Conservation (phyloP, 2,888 invertebrate species). For the Brassicogethes aeneus region DNA sequence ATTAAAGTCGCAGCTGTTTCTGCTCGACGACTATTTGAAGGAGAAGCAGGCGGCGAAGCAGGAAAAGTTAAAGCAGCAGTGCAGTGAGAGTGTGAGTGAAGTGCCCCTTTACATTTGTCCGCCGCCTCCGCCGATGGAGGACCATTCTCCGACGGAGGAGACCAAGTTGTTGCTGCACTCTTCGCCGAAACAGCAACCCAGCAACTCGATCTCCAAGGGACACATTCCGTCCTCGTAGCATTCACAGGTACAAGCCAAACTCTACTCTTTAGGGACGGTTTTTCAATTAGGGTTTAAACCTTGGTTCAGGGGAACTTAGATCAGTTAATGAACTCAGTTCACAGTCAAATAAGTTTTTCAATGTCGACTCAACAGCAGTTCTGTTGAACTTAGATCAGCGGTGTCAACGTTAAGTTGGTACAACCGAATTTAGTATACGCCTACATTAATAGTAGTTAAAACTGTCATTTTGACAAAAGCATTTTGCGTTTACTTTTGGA, state of each 20-base stretch:
- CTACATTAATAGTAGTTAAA: too few relatives aligned
- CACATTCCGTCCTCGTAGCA: slow-evolving; percentile 40
- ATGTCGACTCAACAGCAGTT: too few relatives aligned
- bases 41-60: slow-evolving; percentile 28
- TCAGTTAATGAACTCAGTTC: too few relatives aligned
- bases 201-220: slow-evolving; percentile 34
- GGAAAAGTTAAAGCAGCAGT: slow-evolving; percentile 24
- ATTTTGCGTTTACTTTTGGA: too few relatives aligned
- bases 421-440: too few relatives aligned
- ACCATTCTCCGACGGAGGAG: slow-evolving; percentile 45
- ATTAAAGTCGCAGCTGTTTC: slow-evolving; percentile 38
- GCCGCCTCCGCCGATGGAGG: slow-evolving; percentile 45
- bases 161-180: slow-evolving; percentile 38
- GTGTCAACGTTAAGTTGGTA: too few relatives aligned
- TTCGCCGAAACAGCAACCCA: slow-evolving; percentile 21
- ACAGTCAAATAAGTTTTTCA: too few relatives aligned
- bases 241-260: slow-evolving; percentile 35
- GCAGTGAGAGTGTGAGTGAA: slow-evolving; percentile 28
- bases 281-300: too few relatives aligned
- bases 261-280: too few relatives aligned
- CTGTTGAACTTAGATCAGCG: too few relatives aligned
- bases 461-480: too few relatives aligned
- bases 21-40: slow-evolving; percentile 40
- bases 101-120: slow-evolving; percentile 45
- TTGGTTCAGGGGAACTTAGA: too few relatives aligned